Base-by-base conservation (phyloP, 2,113 vertebrate genomes). In the Pipa parva region DNA sequence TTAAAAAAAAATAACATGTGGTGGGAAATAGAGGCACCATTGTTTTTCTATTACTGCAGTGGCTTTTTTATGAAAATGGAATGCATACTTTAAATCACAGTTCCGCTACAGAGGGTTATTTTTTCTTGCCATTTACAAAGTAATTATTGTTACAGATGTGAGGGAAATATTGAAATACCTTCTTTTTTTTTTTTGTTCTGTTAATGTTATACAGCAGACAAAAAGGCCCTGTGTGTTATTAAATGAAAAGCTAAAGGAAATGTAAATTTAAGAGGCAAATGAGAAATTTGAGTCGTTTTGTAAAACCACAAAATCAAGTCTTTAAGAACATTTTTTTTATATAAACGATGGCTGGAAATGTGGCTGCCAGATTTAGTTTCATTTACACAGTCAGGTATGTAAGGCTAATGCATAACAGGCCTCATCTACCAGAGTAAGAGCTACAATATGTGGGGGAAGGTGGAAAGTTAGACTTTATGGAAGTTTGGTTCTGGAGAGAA, bases 21-120 rank as follows among this genome's bases (percentile, higher is more conserved):
- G 71, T 66, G 74, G 76, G 76, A 83, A 85, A 88, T 82, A 88
- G 79, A 82, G 81, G 77, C 21, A 3, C 72, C 72, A 81, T 87
- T 90, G 83, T 88, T 86, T 73, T 55, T 60, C 75, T 81, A 84
- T 71, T 83, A 75, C 79, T 80, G 75, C 78, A 78, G 46, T 70
- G 78, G 70, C 83, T 74, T 82, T 63, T 77, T 70, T 76, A 77
- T 75, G 60, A 83, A 82, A 59, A 73, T 42, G 70, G 76, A 85
- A 85, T 75, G 74, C 63, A 74, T 57, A 71, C 57, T 70, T 61
- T 64, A 51, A 77, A 70, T 51, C 65, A 52, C 78, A 77, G 46
- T n/a, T 66, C 63, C 75, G 73, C 60, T 46, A 48, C 52, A 27
- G 6, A 58, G 27, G 20, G 22, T 58, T 58, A 58, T 13, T 11